Base-by-base conservation (phyloP, 2,113 vertebrate genomes). In the Cepphus grylle region DNA sequence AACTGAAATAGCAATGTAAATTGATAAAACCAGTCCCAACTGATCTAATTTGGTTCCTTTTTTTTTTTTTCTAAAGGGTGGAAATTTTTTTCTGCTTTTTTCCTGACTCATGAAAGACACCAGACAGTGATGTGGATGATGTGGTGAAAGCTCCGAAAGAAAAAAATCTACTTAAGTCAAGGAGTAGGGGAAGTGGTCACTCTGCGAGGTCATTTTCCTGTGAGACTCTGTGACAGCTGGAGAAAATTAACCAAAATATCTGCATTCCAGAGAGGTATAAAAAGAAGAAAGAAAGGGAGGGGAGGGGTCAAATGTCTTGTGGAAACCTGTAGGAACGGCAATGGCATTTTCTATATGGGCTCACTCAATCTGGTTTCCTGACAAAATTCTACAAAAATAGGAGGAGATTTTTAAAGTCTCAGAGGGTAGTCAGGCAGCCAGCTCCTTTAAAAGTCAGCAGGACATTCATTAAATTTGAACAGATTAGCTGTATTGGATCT, bases 241-340 rank as follows among this genome's bases (percentile, higher is more conserved):
- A 96, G 93, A 97, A 96, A 97, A 97, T 98, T 96, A 96, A 96
- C 93, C 91, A 96, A 96, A 97, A 97, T 97, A 97, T 97, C 97
- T 97, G 94, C 97, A 98, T 98, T 98, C 97, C 98, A 97, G 88
- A 94, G 95, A 91, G 84, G 95, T 97, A 97, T 87, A 96, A 85
- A 96, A 76, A 94, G 83, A 91, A 87, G 74, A 96, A 93, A 83
- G 90, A 62, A 90, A 92, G 78, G 74, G 72, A 89, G 74, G 67
- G 92, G 78, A 92, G 88, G 61, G 78, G 90, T 97, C 94, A 97
- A 96, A 97, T 96, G 87, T 94, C 96, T 90, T 96, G 90, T 89
- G 80, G 96, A 98, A 96, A 97, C 92, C 96, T 96, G 88, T 87
- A 96, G 83, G 88, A 96, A 93, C 5, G 0, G 95, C 89, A 94